Base-by-base conservation (phyloP, 2,113 vertebrate species). In the Marmota monax region DNA sequence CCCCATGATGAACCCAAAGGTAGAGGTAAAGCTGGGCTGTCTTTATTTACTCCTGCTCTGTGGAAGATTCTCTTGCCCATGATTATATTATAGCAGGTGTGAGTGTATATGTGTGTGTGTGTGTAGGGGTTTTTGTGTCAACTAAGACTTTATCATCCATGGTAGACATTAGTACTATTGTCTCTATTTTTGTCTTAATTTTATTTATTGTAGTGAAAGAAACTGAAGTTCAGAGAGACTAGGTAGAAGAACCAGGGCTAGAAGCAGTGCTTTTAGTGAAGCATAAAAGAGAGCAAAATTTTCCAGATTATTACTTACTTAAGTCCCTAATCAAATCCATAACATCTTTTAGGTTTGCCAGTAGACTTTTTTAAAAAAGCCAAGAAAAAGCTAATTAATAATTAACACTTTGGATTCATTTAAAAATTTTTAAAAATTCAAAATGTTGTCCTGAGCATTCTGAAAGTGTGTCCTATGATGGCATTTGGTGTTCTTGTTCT, bases 1-100 rank as follows among this genome's bases (percentile, higher is more conserved):
- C 14, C 20, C 14, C 7, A 0, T 0, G 13, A 78, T 65, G 70
- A 78, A 0, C 2, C 27, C 32, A 48, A 67, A 2, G 12, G 16
- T 10, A 56, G 85, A 77, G 51, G 42, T 70, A 77, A 65, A 37
- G 23, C 11, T 16, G 23, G 1, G 3, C 5, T 73, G 32, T 9
- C 51, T 25, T 82, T 27, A 63, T 22, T 58, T 27, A 12, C 51
- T 65, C 25, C 58, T 51, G 42, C 32, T 69, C 58, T 13, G 3
- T 4, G 32, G 34, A 39, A 32, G 39, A 56, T 51, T 53, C 34
- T 92, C n/a, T 82, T 23, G 25, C 45, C 13, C 25, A 1, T 5
- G 23, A 34, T 86, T 69, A 27, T 18, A 1, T 42, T 32, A 22
- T 1, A 58, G 73, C 5, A 42, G 20, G 3, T 39, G 20, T 29